Base-by-base conservation (phyloP, 23 tunicate species). In the Trididemnum clinides region DNA sequence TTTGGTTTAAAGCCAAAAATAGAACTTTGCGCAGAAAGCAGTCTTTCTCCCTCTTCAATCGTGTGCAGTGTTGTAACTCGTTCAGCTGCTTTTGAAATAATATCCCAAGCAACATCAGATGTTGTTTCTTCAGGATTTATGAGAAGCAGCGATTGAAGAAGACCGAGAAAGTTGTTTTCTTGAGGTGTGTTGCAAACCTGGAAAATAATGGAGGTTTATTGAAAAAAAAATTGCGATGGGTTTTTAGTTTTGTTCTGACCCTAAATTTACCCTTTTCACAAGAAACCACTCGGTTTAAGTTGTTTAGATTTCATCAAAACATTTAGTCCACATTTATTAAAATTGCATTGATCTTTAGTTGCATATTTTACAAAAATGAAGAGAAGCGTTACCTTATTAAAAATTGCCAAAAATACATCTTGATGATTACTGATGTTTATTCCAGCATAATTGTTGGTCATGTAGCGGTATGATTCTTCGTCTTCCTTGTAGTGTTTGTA, bases 331-430 rank as follows among this genome's bases (percentile, higher is more conserved):
- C n/a, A n/a, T n/a, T n/a, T n/a, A n/a, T n/a, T n/a, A n/a, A n/a
- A n/a, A n/a, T n/a, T n/a, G n/a, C n/a, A n/a, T n/a, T n/a, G n/a
- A n/a, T n/a, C n/a, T n/a, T n/a, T n/a, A n/a, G n/a, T n/a, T n/a
- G n/a, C n/a, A n/a, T n/a, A n/a, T n/a, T n/a, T n/a, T n/a, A n/a
- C n/a, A n/a, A n/a, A n/a, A n/a, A n/a, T n/a, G n/a, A n/a, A n/a
- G n/a, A n/a, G n/a, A n/a, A n/a, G n/a, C 15, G 54, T 62, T 38
- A 82, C 88, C 54, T 88, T 82, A 83, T 82, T 33, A 83, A 44
- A 88, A 38, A 88, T 15, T 20, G 83, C 87, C n/a, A 33, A 69
- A 34, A 88, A 88, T 10, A 88, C 21, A 15, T 88, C 92, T 37
- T 83, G 72, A 37, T 82, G 87, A 4, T 77, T 51, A 65, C 73